Evolutionary conservation across 2,888 invertebrate species (phyloP).

Genomic region (Urechis unicinctus): DNA sequence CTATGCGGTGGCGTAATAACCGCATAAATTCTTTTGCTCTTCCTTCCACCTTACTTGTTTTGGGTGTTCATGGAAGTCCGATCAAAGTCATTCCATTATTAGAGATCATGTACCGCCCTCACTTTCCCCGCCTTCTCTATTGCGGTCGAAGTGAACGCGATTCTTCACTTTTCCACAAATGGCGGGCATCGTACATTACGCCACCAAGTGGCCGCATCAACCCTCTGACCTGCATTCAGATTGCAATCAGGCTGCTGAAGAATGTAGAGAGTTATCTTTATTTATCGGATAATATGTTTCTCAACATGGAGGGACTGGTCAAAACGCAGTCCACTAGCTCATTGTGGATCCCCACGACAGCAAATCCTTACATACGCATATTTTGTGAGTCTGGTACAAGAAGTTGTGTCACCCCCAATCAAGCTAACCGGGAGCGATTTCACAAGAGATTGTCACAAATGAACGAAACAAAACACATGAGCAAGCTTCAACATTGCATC

Average conservation of each 20-base stretch:
- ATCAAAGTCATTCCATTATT: slow-evolving; percentile 6
- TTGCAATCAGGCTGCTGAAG: slow-evolving; percentile 18
- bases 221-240: slow-evolving; percentile 13
- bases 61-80: slow-evolving; percentile 7
- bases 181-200: slow-evolving; percentile 16
- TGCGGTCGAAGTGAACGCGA: slow-evolving; percentile 8
- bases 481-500: slow-evolving; percentile 12
- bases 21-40: not conserved
- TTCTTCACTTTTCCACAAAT: slow-evolving; percentile 6
- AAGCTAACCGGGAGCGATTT: too few relatives aligned
- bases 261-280: slow-evolving; percentile 18
- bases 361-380: too few relatives aligned
- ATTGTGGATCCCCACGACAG: too few relatives aligned
- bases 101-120: slow-evolving; percentile 13
- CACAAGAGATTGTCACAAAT: too few relatives aligned
- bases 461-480: too few relatives aligned
- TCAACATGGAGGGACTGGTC: slow-evolving; percentile 8
- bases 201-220: not conserved
- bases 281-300: slow-evolving; percentile 15
- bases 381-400: too few relatives aligned
- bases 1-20: not conserved
- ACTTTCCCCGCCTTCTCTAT: slow-evolving; percentile 19
- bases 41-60: slow-evolving; percentile 12
- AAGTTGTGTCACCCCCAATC: too few relatives aligned
- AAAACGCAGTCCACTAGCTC: too few relatives aligned